phyloP scores from a whole-genome alignment of 2,888 invertebrate species.

The Ashinkailepas kermadecensis region DNA sequence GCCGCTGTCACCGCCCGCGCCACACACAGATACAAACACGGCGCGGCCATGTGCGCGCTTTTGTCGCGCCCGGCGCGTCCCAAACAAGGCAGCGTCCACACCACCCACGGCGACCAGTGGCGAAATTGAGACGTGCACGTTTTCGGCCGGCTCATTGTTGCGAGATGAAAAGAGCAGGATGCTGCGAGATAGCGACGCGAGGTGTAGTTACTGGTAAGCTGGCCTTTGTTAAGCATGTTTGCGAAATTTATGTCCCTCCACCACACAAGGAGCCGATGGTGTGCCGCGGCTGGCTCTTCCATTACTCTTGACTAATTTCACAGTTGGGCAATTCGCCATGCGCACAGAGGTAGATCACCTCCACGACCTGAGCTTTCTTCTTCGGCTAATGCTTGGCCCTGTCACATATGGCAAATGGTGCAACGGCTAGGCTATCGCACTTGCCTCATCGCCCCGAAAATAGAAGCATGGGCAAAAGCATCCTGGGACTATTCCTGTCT shows the following conservation, averaged over 20 bases:
- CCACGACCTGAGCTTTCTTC: background rate
- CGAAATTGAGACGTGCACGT: background rate
- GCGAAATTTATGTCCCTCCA: background rate
- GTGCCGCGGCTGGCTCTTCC: background rate
- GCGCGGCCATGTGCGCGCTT: no score
- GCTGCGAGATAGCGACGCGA: background rate
- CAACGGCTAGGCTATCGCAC: background rate
- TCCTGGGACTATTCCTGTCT: background rate
- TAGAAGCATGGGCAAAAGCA: background rate
- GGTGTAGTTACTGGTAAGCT: background rate
- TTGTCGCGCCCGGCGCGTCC: background rate
- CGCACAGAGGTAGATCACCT: background rate
- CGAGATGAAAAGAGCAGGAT: background rate
- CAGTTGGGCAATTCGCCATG: background rate
- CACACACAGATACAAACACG: no score
- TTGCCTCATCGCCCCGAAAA: background rate
- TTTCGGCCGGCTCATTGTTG: background rate
- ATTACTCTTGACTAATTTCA: conserved; percentile 8
- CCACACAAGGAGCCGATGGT: background rate
- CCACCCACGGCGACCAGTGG: background rate
- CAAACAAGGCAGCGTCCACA: background rate
- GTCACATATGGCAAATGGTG: background rate
- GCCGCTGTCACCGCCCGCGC: background rate
- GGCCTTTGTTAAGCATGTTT: background rate
- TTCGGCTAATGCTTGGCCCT: background rate